Conservation (phyloP, 2,888 invertebrate genomes). For the Yponomeuta evonymella region DNA sequence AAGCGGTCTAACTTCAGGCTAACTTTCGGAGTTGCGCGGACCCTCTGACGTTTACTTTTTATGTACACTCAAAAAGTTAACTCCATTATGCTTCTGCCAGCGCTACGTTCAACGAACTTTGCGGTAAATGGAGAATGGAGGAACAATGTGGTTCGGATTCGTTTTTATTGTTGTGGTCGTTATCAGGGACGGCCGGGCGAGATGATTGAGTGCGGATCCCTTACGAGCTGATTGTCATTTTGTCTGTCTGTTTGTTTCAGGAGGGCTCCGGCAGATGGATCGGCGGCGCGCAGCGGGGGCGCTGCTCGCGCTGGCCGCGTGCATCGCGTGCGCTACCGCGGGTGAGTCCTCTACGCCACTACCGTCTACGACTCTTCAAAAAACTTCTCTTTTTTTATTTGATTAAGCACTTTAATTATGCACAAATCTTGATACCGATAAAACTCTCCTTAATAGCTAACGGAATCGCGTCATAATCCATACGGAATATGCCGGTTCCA, state of each 20-base stretch:
- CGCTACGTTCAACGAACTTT: conserved; percentile 8
- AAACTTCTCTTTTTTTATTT: neutral
- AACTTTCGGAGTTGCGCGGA: conserved; percentile 7
- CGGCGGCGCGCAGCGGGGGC: conserved; percentile 71
- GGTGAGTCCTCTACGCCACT: conserved; percentile 39
- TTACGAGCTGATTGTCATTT: neutral
- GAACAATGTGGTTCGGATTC: conserved; percentile 1
- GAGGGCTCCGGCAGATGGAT: conserved; percentile 69
- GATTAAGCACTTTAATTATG: neutral
- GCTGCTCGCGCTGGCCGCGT: conserved; percentile 72
- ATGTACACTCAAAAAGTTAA: conserved; percentile 9
- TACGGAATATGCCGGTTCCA: neutral
- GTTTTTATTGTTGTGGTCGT: neutral
- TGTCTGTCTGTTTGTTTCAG: conserved; percentile 37
- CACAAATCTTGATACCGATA: neutral
- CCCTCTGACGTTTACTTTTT: conserved; percentile 11
- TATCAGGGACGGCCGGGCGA: neutral
- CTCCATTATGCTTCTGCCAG: neutral
- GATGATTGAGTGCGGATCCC: neutral
- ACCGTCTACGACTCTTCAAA: neutral
- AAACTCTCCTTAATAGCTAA: neutral
- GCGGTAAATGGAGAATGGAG: conserved; percentile 4
- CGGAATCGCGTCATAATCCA: neutral
- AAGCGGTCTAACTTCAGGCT: conserved; percentile 5
- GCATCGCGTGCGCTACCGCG: conserved; percentile 64